A percentile compares a stretch with the other conserved stretches of the same genome.
These are phyloP conservation scores for Ptyas mucosa DNA, from an alignment of 2,113 vertebrate genomes.

Conservation along the genomic window DNA sequence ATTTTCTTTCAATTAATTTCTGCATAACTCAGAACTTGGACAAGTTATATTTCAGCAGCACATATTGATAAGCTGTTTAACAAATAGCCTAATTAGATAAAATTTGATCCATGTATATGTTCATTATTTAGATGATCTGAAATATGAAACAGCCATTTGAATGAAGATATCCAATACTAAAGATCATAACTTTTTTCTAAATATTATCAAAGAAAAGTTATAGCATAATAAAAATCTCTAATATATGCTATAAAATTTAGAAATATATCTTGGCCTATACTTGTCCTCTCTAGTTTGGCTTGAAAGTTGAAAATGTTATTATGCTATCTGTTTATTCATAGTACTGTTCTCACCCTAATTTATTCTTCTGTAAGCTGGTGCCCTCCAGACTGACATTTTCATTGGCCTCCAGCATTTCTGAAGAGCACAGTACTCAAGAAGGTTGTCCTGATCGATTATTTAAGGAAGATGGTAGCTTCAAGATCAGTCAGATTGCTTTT, in stretches of 20 bases:
- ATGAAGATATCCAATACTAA: not conserved
- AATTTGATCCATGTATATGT: not conserved
- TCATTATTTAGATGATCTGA: not conserved
- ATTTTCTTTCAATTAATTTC: not conserved
- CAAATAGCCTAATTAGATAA: not conserved
- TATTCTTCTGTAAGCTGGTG: not conserved
- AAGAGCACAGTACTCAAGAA: not conserved
- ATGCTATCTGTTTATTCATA: not conserved
- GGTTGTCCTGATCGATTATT: not conserved
- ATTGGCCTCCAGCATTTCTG: not conserved
- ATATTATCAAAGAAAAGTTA: not conserved
- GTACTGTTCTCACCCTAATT: not conserved
- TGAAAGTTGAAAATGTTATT: not conserved
- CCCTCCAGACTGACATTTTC: not conserved
- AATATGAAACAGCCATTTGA: not conserved
- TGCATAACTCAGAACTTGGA: not conserved
- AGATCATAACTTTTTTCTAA: not conserved
- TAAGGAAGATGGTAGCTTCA: not conserved
- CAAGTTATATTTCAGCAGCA: not conserved
- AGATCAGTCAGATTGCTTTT: not conserved
- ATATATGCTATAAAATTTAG: not conserved
- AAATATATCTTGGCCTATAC: not conserved
- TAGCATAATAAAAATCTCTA: not conserved
- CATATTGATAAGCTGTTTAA: not conserved
- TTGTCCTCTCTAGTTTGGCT: not conserved